Conservation (phyloP, 2,113 vertebrate species). For the Corythoichthys intestinalis region DNA sequence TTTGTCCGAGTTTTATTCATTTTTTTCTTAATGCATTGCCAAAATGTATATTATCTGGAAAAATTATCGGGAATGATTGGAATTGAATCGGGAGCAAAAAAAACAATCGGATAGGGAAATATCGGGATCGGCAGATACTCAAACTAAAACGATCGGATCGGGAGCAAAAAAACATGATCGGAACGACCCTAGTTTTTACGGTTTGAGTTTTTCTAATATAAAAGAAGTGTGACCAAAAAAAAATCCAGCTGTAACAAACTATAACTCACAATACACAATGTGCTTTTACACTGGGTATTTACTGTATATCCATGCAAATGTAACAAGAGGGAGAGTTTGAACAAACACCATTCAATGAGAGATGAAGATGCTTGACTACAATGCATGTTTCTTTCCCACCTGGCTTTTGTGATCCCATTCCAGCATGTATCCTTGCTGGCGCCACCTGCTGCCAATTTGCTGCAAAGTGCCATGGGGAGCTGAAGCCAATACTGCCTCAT, state of each 20-base stretch:
- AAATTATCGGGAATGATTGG: no score
- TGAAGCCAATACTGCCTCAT: conserved; percentile 86
- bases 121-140: no score
- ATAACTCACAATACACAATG: neutral
- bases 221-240: neutral
- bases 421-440: conserved; percentile 81
- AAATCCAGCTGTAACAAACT: neutral
- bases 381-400: conserved; percentile 60
- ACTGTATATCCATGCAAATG: neutral
- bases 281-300: neutral
- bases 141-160: no score
- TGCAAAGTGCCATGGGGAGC: conserved; percentile 80
- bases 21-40: no score
- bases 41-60: no score
- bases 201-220: neutral
- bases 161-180: no score
- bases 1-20: no score
- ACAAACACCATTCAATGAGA: neutral
- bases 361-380: neutral
- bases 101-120: no score
- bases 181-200: neutral
- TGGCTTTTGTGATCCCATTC: conserved; percentile 85
- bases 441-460: conserved; percentile 73
- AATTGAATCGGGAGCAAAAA: no score
- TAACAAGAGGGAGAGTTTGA: neutral